Evolutionary conservation across 2,888 invertebrate species (phyloP), one percentile per base, ranked within the genome.

Genomic region (Hypercompe scribonia): DNA sequence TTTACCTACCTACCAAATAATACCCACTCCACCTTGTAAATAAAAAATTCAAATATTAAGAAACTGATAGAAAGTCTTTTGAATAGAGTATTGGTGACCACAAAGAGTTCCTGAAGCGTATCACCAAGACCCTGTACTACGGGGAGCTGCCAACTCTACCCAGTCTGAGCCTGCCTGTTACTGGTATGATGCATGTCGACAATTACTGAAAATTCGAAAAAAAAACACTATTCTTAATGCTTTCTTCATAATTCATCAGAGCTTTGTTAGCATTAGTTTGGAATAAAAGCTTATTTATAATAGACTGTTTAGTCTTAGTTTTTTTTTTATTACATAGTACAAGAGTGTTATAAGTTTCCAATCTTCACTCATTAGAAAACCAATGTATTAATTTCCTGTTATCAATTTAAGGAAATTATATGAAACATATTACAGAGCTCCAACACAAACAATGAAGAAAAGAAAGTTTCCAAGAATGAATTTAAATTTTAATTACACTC

Each of bases 91-190:
- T 97, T 92, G 96, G 96, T 50, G 96, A 97, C 87, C 98, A 98
- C 90, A 97, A 97, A 77, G 97, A 97, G 84, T 98, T 99, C 88
- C 94, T 98, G 80, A 96, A 97, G 85, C 96, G 99, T 84, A 97
- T 99, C 85, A 97, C 97, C 31, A 99, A 99, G 92, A 98, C 98
- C 4, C 95, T 99, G 70, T 99, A 99, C 91, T 99, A 98, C 93
- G 98, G 98, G 74, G 97, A 97, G 89, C 96, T 97, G 78, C 97
- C 98, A n/a, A 94, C 96, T 73, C 96, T 97, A 77, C 97, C 97
- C 81, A 96, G 97, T 78, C 96, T 98, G 80, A 97, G 97, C 88
- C 94, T 98, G 78, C 97, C 98, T 76, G 96, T 98, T 85, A 97
- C 98, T 96, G 98, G 98, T 98, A 92, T 92, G 95, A 75, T 42